phyloP scores from a whole-genome alignment of 2,113 vertebrate species.

The Gymnogyps californianus region DNA sequence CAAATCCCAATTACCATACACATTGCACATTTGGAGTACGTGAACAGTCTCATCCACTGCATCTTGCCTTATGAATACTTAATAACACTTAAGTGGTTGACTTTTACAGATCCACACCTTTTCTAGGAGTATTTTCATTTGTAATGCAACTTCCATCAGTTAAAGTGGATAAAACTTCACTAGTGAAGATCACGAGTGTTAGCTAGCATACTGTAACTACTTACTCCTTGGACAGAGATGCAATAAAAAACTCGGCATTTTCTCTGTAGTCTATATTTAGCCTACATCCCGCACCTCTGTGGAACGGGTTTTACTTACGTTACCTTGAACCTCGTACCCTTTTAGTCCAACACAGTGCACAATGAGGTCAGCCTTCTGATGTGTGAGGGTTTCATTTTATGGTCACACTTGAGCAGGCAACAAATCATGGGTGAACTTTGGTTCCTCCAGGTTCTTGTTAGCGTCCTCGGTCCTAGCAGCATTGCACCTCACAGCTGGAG shows the following conservation, averaged over 20 bases:
- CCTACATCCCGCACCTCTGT: background rate
- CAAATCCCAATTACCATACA: background rate
- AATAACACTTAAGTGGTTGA: background rate
- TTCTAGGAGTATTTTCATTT: background rate
- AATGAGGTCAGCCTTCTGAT: constrained; percentile 19
- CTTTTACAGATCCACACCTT: background rate
- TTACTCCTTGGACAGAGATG: background rate
- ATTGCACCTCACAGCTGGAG: background rate
- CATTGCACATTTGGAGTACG: background rate
- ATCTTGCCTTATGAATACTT: constrained; percentile 29
- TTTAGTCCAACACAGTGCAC: background rate
- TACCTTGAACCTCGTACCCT: background rate
- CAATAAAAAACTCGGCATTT: background rate
- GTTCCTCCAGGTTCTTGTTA: background rate
- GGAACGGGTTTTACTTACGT: background rate
- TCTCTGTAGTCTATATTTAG: background rate
- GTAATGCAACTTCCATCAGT: background rate
- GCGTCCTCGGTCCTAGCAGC: rapidly evolving
- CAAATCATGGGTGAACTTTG: background rate
- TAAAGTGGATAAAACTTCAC: background rate
- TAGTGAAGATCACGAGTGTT: background rate
- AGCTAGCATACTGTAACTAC: background rate
- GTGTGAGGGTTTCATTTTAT: background rate
- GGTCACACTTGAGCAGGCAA: constrained; percentile 15
- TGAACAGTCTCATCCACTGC: background rate